Evolutionary conservation across 2,113 vertebrate genomes (phyloP).

Genomic region (Limanda limanda): DNA sequence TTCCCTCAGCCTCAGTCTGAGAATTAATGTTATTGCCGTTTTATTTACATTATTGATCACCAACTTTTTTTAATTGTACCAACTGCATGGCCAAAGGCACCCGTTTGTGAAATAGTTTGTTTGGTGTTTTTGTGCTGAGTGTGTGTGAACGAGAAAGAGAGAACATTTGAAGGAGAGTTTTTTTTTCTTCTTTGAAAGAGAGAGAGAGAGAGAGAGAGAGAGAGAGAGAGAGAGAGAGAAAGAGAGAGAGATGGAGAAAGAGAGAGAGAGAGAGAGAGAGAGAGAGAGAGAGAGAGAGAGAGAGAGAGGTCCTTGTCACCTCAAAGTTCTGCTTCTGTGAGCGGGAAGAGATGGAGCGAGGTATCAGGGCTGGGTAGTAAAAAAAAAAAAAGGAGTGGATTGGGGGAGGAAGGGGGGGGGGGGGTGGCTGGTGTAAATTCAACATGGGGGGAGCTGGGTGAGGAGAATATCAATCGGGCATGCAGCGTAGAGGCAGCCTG

Average conservation of each 20-base stretch:
- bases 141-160: constrained; percentile 27
- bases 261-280: no score
- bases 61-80: constrained; percentile 40
- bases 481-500: constrained; percentile 72
- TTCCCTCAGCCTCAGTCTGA: constrained; percentile 26
- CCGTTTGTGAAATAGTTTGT: constrained; percentile 37
- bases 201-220: no score
- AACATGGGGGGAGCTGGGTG: constrained; percentile 67
- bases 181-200: not conserved
- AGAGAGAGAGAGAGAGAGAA: no score
- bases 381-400: constrained; percentile 23
- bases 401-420: not conserved
- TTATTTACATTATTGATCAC: constrained; percentile 72
- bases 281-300: not conserved
- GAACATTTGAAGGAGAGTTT: constrained; percentile 21
- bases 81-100: constrained; percentile 20
- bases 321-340: constrained; percentile 61
- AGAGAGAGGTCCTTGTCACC: constrained; percentile 40
- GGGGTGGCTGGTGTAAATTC: constrained; percentile 66
- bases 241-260: no score
- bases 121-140: constrained; percentile 46
- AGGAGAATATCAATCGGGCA: constrained; percentile 82
- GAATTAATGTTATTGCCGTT: constrained; percentile 57
- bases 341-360: constrained; percentile 49
- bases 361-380: constrained; percentile 49